A percentile compares a stretch with the other conserved stretches of the same genome.
Conservation (phyloP, 2,797 vertebrate genomes). For the Sternarchorhynchus goeldii region DNA sequence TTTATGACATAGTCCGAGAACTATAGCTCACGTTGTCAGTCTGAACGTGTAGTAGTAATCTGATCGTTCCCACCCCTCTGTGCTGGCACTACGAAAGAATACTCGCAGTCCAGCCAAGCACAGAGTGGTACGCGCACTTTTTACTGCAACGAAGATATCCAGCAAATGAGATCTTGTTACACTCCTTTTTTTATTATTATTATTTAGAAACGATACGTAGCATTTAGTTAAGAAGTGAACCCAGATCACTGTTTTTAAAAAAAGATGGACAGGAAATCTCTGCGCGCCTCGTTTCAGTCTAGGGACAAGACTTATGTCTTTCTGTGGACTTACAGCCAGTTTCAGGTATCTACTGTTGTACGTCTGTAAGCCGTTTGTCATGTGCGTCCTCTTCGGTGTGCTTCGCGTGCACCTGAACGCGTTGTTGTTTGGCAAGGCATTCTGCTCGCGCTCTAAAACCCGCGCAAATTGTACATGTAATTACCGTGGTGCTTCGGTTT, state of each 20-base stretch:
- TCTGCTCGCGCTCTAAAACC: neutral
- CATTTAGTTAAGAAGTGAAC: neutral
- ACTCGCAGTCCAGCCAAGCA: neutral
- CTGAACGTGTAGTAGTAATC: neutral
- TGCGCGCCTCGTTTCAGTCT: constrained; percentile 24
- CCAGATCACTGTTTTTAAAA: neutral
- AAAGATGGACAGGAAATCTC: constrained; percentile 51
- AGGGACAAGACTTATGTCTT: constrained; percentile 69
- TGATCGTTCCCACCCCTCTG: neutral
- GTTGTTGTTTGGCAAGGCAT: neutral
- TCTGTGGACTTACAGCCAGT: constrained; percentile 73
- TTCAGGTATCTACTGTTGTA: constrained; percentile 64
- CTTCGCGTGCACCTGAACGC: too few relatives aligned
- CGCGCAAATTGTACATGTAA: neutral
- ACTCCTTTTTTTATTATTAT: too few relatives aligned
- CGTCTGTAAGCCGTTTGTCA: too few relatives aligned
- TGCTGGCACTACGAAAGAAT: neutral
- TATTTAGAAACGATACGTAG: neutral
- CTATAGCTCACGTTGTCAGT: too few relatives aligned
- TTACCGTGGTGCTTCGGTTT: neutral
- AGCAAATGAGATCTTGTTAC: neutral
- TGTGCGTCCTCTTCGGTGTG: too few relatives aligned
- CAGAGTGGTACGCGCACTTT: too few relatives aligned
- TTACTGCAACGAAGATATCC: neutral
- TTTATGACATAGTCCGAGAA: neutral